phyloP scores from a whole-genome alignment of 2,888 invertebrate species.

The Athalia circularis region DNA sequence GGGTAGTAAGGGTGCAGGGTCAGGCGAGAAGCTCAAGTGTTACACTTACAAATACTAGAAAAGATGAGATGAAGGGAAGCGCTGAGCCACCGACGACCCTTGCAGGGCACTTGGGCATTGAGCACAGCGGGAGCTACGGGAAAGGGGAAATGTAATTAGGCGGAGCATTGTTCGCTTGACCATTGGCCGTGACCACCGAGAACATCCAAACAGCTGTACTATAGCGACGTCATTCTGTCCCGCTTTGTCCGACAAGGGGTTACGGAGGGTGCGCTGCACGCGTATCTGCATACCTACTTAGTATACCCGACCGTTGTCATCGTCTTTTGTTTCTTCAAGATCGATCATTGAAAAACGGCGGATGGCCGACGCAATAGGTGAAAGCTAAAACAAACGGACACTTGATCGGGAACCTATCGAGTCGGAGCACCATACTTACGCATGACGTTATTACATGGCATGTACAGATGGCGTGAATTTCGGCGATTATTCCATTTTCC shows the following conservation, averaged over 20 bases:
- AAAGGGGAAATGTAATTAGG: conserved; percentile 66
- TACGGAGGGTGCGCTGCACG: not conserved
- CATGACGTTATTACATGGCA: too few species aligned
- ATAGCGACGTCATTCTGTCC: conserved; percentile 13
- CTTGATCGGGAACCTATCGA: too few species aligned
- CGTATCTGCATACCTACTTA: not conserved
- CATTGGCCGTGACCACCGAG: conserved; percentile 62
- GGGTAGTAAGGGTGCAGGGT: conserved; percentile 39
- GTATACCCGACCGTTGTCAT: not conserved
- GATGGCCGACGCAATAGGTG: not conserved
- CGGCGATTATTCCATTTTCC: too few species aligned
- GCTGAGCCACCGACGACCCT: not conserved
- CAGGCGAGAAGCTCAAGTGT: conserved; percentile 34
- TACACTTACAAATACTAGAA: conserved; percentile 35
- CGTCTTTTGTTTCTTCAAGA: conserved; percentile 25
- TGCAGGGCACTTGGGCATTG: not conserved
- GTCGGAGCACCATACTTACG: too few species aligned
- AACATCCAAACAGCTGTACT: conserved; percentile 33
- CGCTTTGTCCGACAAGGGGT: conserved; percentile 34
- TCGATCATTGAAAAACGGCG: too few species aligned
- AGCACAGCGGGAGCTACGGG: conserved; percentile 41
- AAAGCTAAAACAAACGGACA: not conserved
- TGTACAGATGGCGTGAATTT: too few species aligned
- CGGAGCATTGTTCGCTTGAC: conserved; percentile 63
- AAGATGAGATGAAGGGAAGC: conserved; percentile 35